phyloP scores from a whole-genome alignment of 2,888 invertebrate species.

The Eupsilia transversa region DNA sequence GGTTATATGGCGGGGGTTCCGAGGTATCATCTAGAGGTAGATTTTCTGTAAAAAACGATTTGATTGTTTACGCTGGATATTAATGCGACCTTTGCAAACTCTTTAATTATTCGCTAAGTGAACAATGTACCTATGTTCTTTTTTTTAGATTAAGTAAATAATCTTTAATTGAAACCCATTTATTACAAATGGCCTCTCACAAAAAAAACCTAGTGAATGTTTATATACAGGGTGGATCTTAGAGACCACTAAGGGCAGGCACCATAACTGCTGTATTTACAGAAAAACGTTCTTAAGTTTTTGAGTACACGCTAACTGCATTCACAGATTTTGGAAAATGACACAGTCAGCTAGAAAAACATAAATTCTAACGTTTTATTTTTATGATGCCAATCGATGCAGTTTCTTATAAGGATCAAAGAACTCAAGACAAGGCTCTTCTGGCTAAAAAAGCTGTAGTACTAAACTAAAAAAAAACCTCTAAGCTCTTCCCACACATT shows the following conservation, averaged over 20 bases:
- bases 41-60: conserved; percentile 41
- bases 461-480: background rate
- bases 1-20: conserved; percentile 61
- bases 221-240: too few relatives aligned
- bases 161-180: too few relatives aligned
- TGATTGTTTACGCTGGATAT: background rate
- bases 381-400: too few relatives aligned
- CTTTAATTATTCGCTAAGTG: too few relatives aligned
- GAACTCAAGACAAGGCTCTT: background rate
- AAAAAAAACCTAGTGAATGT: too few relatives aligned
- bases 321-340: background rate
- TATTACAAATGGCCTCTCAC: too few relatives aligned
- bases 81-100: background rate
- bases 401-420: background rate
- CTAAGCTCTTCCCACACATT: background rate
- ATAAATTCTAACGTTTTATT: background rate
- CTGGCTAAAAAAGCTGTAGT: background rate
- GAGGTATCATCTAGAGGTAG: conserved; percentile 1
- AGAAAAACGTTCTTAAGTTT: background rate
- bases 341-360: background rate
- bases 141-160: too few relatives aligned
- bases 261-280: background rate
- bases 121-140: too few relatives aligned
- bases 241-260: background rate
- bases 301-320: background rate